Evolutionary conservation across 2,888 invertebrate species (phyloP), one percentile per base, ranked within the genome.

Genomic region (Xestia c-nigrum): DNA sequence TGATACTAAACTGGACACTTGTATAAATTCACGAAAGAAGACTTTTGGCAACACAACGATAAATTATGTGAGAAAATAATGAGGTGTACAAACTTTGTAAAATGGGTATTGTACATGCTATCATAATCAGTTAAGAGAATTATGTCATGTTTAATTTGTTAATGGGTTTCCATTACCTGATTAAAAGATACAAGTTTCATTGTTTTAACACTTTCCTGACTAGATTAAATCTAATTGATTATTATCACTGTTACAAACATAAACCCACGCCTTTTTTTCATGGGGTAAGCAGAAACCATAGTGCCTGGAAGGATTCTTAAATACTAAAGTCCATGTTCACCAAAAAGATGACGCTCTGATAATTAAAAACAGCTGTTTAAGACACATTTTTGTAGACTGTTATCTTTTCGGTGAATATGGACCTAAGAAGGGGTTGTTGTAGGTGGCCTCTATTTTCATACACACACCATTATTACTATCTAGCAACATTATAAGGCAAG

Each of bases 171-270:
- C 24, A 38, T 64, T 46, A 40, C 10, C 12, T 55, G 14, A n/a
- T 31, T 31, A 19, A 50, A 6, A 46, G 3, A 16, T 21, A 72
- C 5, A 40, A 50, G 19, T 31, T n/a, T 12, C 7, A 72, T 4
- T 55, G 31, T 38, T 31, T 21, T 52, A 38, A 77, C 24, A 46
- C 1, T 75, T 74, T 74, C 19, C n/a, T 16, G 6, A 16, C 4
- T 46, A 64, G 77, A 75, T 75, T 76, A 38, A 40, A 55, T 75
- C 31, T 21, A n/a, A n/a, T 24, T 47, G 21, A 66, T 76, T 19
- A 57, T 5, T 19, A 76, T 59, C 31, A 19, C 9, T 55, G n/a
- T 61, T 47, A 47, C 1, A 47, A 16, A 47, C 50, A 50, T 50
- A 50, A 50, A 50, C 19, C 0, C 50, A 50, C 50, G 50, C 5